These are phyloP conservation scores for Cataglyphis livida DNA, from an alignment of 2,888 invertebrate species.

Conservation along the genomic window DNA sequence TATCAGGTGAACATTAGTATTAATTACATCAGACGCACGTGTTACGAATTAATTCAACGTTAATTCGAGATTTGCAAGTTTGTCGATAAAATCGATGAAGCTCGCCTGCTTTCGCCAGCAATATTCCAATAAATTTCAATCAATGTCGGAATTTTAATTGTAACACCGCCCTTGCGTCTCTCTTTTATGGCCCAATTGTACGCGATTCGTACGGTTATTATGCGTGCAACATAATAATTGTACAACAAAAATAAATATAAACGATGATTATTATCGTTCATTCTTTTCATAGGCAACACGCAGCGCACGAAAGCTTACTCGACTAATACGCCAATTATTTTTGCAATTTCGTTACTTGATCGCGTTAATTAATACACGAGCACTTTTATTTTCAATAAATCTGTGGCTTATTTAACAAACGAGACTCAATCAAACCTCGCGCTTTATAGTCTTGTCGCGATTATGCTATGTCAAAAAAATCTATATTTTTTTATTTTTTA, in stretches of 20 bases:
- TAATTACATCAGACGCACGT: not conserved
- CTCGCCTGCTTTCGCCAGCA: not conserved
- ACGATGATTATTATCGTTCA: slow-evolving; percentile 25
- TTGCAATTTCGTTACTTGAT: slow-evolving; percentile 24
- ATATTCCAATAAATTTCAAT: not conserved
- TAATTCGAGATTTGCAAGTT: slow-evolving; percentile 4
- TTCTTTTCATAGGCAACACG: not conserved
- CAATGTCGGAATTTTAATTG: slow-evolving; percentile 9
- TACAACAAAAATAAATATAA: not conserved
- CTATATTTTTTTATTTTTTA: not conserved
- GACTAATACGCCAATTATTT: slow-evolving; percentile 39
- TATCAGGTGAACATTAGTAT: not conserved
- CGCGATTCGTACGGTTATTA: not conserved
- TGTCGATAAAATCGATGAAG: not conserved
- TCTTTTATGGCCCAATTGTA: not conserved
- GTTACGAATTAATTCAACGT: not conserved
- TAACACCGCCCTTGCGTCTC: no score
- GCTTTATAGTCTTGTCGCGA: not conserved
- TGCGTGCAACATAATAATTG: not conserved
- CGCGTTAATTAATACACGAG: slow-evolving; percentile 8
- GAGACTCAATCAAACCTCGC: not conserved
- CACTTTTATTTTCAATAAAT: slow-evolving; percentile 41
- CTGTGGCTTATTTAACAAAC: slow-evolving; percentile 4
- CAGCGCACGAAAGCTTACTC: slow-evolving; percentile 1
- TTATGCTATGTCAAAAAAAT: not conserved